Base-by-base conservation (phyloP, 2,797 vertebrate genomes). In the Gymnoscopelus microlampas region DNA sequence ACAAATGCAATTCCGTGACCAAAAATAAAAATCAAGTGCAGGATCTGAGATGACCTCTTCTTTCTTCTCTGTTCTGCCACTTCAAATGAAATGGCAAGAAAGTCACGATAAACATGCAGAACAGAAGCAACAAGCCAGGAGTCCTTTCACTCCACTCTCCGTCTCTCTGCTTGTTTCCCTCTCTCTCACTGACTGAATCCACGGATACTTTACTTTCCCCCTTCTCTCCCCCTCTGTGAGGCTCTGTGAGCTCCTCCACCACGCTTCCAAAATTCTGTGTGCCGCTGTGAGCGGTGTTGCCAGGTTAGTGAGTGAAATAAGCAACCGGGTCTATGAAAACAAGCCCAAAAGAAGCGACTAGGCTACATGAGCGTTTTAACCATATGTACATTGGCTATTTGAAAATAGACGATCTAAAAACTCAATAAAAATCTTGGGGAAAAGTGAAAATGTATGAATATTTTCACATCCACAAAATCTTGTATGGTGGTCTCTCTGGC, bases 151-250 rank as follows among this genome's bases (percentile, higher is more conserved):
- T 56, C n/a, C 13, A 73, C 76, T 73, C 62, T 79, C 74, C 50
- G 12, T 57, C 53, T 73, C 24, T 79, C 54, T 74, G 59, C 75
- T 39, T 54, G 44, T 58, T 24, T 78, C 58, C 68, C 64, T 59
- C 24, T 81, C 54, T 63, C 84, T 76, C 73, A 13, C 71, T 82
- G 54, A 53, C 62, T 59, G 71, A 64, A 73, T 77, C 63, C 81
- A 84, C 58, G 68, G 66, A 80, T 85, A 51, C 79, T 87, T 71
- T 80, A 69, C 78, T 78, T 77, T 67, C 54, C 70, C 75, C 69
- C 53, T n/a, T 69, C 66, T 58, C 61, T 63, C 66, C 69, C 68
- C 68, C 65, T 77, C 63, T 70, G 73, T 75, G 26, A 19, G 19
- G 19, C 83, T 68, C 70, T 90, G 84, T 84, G 73, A 87, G 70